phyloP scores from a whole-genome alignment of 2,113 vertebrate species.

The Baryphthengus martii region DNA sequence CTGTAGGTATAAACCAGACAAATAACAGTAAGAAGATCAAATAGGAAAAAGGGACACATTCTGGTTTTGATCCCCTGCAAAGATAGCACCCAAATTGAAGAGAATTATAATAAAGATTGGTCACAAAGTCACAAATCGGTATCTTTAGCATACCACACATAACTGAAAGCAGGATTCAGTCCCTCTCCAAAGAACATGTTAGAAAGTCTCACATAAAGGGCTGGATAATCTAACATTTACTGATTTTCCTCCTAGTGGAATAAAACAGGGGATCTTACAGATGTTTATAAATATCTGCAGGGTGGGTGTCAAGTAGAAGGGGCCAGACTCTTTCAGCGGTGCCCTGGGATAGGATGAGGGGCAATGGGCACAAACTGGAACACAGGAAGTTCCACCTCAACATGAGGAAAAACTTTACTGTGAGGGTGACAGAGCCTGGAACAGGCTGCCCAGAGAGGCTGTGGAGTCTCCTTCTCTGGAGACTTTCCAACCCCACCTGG shows the following conservation, averaged over 20 bases:
- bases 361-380: too few species aligned
- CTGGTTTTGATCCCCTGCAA: not conserved
- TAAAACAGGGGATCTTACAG: not conserved
- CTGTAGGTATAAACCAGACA: not conserved
- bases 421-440: too few species aligned
- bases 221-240: not conserved
- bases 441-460: too few species aligned
- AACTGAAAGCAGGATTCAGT: not conserved
- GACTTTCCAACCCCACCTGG: too few species aligned
- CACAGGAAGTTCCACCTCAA: too few species aligned
- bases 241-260: not conserved
- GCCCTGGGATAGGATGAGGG: too few species aligned
- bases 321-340: too few species aligned
- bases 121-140: not conserved
- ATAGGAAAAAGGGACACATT: not conserved
- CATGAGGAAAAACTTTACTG: too few species aligned
- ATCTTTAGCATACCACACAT: not conserved
- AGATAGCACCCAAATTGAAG: not conserved
- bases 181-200: not conserved
- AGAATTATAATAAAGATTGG: not conserved
- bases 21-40: not conserved
- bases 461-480: too few species aligned
- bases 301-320: too few species aligned
- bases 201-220: not conserved
- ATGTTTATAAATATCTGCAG: too few species aligned